Evolutionary conservation across 1,140 invertebrate genomes (phyloP), one percentile per base, ranked within the genome.

Genomic region (Scylla paramamosain): DNA sequence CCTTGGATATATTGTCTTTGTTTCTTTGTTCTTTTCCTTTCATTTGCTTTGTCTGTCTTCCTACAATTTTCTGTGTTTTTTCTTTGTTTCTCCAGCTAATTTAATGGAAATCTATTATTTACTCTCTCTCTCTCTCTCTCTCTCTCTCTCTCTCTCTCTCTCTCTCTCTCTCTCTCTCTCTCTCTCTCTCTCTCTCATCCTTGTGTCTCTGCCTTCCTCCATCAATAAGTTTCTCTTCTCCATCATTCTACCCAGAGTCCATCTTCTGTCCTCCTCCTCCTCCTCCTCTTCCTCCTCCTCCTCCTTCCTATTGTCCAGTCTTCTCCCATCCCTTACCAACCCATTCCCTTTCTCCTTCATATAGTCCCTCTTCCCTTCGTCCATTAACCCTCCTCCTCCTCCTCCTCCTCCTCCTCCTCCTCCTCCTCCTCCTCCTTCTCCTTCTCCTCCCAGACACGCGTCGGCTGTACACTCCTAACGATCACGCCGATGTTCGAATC

Each of bases 111-210:
- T 59, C 10, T 8, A 59, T 12, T 59, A 20, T 20, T 14, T 59
- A 12, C 0, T 16, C 3, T 59, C 52, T 59, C 52, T 59, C 52
- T 59, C 52, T 59, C 52, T 86, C 84, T 86, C 32, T 86, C 84
- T 86, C 84, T 86, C 84, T 86, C 86, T 88, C 31, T 32, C 86
- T 88, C 86, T 88, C 86, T 88, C 86, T 88, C 86, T 87, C 86
- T 87, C 86, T 87, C 86, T 45, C 86, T 88, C 86, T 31, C 86
- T 46, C 86, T 45, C 29, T 46, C 86, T 89, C n/a, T 89, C 12
- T 89, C 87, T 4, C 87, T 89, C n/a, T 46, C 87, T 89, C 39
- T 39, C 87, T 89, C 32, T 89, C 29, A 25, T 45, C 32, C 39
- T 25, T 29, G n/a, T 31, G 25, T 52, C 48, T 52, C 48, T 25